phyloP scores from a whole-genome alignment of 30 jellyfish, hydroid and myxozoan genomes.

The Phacellophora camtschatica region DNA sequence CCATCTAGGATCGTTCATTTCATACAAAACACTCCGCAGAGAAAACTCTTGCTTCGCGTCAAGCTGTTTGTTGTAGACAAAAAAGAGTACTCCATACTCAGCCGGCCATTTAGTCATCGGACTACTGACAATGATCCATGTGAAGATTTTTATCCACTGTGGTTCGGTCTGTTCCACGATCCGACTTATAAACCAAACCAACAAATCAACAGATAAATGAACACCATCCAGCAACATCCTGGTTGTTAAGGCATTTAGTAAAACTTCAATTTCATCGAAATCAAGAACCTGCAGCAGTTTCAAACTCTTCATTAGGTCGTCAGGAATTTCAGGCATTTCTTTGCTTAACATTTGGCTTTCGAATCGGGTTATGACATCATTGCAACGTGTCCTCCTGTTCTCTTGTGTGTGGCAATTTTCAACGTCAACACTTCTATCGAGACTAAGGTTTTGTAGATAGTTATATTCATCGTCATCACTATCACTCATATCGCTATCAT shows the following conservation, averaged over 20 bases:
- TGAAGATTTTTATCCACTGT: neutral
- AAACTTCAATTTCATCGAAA: neutral
- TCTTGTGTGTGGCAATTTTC: too few relatives aligned
- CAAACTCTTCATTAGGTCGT: neutral
- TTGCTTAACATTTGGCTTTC: neutral
- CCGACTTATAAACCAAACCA: neutral
- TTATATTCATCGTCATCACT: too few relatives aligned
- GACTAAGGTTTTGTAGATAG: too few relatives aligned
- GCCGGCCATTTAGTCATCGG: neutral
- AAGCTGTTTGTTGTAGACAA: neutral
- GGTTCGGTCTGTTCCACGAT: neutral
- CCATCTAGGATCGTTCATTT: neutral
- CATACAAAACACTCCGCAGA: neutral
- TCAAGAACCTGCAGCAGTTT: neutral
- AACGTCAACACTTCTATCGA: too few relatives aligned
- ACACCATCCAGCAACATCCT: neutral
- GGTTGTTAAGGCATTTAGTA: neutral
- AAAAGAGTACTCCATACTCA: neutral
- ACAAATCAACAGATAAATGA: neutral
- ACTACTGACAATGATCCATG: neutral
- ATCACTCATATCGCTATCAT: too few relatives aligned
- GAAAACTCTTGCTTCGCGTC: neutral
- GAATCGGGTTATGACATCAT: neutral
- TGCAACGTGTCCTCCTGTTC: neutral
- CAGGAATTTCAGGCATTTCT: neutral